phyloP scores from a whole-genome alignment of 2,888 invertebrate species.

The Omphaloscelis lunosa region DNA sequence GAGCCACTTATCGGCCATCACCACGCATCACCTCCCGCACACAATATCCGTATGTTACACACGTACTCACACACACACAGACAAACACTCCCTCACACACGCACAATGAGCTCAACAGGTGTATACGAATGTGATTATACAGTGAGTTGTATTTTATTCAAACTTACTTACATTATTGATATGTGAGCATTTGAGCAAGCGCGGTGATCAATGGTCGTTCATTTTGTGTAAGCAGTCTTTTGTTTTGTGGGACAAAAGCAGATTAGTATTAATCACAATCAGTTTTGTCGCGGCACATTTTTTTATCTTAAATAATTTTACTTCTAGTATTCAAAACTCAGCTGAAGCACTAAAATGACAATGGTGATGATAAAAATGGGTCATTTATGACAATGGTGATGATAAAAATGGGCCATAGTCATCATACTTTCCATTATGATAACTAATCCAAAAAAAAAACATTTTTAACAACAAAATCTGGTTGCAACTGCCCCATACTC shows the following conservation, averaged over 20 bases:
- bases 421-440: background rate
- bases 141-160: slow-evolving; percentile 39
- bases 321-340: background rate
- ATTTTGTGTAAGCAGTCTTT: slow-evolving; percentile 8
- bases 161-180: background rate
- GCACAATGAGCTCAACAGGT: slow-evolving; percentile 73
- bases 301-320: background rate
- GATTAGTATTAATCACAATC: background rate
- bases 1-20: slow-evolving; percentile 70
- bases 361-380: background rate
- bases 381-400: background rate
- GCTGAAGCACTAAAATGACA: background rate
- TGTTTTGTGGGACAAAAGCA: slow-evolving; percentile 23
- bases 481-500: background rate
- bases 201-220: background rate
- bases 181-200: background rate
- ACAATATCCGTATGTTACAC: slow-evolving; percentile 70
- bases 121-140: slow-evolving; percentile 63
- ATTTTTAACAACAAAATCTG: background rate
- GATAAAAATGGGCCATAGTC: background rate
- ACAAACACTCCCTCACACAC: slow-evolving; percentile 64
- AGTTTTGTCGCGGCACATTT: background rate
- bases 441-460: background rate
- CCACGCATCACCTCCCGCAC: slow-evolving; percentile 73
- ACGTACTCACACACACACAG: slow-evolving; percentile 38